Evolutionary conservation across 1,140 invertebrate genomes (phyloP).

Genomic region (Homalodisca vitripennis): DNA sequence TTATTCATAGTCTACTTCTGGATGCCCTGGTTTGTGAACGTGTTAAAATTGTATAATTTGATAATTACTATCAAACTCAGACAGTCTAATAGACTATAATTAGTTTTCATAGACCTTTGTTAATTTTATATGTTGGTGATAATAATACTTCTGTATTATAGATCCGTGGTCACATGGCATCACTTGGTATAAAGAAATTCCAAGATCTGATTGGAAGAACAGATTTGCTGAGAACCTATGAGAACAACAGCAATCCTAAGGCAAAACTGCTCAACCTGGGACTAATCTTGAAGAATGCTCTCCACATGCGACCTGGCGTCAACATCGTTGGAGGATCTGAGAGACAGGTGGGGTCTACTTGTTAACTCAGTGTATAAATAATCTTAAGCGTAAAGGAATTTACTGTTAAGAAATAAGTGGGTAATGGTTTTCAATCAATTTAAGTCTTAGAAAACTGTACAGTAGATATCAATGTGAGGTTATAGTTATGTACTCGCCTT

Average conservation of each 20-base stretch:
- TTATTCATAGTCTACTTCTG: no score
- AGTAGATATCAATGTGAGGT: no score
- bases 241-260: conserved; percentile 67
- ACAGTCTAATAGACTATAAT: background rate
- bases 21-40: no score
- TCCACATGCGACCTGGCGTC: conserved; percentile 83
- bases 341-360: conserved; percentile 56
- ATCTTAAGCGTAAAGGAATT: no score
- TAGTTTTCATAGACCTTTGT: background rate
- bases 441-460: no score
- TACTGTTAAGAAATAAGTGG: no score
- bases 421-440: no score
- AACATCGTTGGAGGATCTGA: conserved; percentile 91
- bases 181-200: conserved; percentile 83
- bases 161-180: conserved; percentile 78
- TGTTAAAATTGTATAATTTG: no score
- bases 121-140: background rate
- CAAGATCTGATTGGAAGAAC: conserved; percentile 94
- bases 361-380: no score
- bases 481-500: no score
- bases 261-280: conserved; percentile 83
- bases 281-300: conserved; percentile 83
- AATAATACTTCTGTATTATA: background rate
- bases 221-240: conserved; percentile 72
- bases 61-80: no score